Evolutionary conservation across 2,888 invertebrate species (phyloP).

Genomic region (Drosophila algonquin): DNA sequence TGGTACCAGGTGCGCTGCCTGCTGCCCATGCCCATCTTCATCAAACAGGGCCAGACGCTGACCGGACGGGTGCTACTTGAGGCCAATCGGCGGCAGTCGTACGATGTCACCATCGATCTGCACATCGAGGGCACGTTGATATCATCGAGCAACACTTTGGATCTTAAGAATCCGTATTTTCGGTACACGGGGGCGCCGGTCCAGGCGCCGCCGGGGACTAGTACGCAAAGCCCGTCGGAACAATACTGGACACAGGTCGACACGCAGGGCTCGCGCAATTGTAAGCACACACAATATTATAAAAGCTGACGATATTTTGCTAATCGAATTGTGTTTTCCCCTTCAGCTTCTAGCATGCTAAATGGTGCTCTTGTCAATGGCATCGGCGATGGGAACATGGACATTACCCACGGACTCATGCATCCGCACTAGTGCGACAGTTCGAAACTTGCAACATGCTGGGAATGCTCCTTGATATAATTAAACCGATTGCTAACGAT

Average conservation of each 20-base stretch:
- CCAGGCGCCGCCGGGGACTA: conserved; percentile 95
- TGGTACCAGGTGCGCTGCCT: conserved; percentile 99
- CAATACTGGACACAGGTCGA: conserved; percentile 95
- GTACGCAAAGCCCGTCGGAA: conserved; percentile 96
- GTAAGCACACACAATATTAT: conserved; percentile 59
- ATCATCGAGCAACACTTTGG: conserved; percentile 95
- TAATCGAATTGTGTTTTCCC: neutral
- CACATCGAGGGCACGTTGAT: conserved; percentile 94
- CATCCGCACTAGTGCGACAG: conserved; percentile 65
- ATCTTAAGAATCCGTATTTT: conserved; percentile 99
- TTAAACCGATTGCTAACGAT: conserved; percentile 6
- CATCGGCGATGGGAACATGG: conserved; percentile 89
- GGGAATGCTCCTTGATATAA: conserved; percentile 27
- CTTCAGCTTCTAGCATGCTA: conserved; percentile 88
- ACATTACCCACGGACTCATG: conserved; percentile 85
- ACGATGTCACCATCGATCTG: conserved; percentile 98
- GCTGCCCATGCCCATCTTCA: conserved; percentile 95
- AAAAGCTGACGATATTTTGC: neutral
- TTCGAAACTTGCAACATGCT: conserved; percentile 12
- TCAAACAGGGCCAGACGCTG: conserved; percentile 95
- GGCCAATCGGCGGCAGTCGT: conserved; percentile 98
- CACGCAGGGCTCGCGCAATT: conserved; percentile 86
- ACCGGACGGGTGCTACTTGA: conserved; percentile 94
- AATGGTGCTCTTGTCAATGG: conserved; percentile 91
- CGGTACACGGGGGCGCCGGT: conserved; percentile 97